Evolutionary conservation across 2,888 invertebrate species (phyloP).

Genomic region (Odontocolon sp.): DNA sequence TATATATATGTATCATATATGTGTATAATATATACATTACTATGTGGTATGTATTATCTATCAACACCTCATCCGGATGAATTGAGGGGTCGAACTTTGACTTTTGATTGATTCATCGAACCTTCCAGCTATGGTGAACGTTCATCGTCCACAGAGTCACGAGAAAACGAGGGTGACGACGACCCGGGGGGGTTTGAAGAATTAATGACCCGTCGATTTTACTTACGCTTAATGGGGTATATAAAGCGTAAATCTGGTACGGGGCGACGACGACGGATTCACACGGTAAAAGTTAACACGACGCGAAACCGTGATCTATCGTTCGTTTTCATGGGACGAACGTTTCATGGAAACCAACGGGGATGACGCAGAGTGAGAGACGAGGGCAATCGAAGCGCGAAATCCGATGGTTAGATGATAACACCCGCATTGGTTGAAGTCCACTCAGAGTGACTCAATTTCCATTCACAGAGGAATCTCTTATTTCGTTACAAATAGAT

Average conservation of each 20-base stretch:
- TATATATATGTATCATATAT: too few species aligned
- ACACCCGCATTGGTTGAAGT: too few species aligned
- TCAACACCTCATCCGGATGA: slow-evolving; percentile 18
- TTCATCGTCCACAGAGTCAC: background rate
- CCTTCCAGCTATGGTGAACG: background rate
- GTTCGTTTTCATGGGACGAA: slow-evolving; percentile 26
- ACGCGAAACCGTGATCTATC: slow-evolving; percentile 35
- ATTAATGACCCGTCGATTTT: slow-evolving; percentile 61
- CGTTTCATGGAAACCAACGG: slow-evolving; percentile 13
- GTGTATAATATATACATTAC: too few species aligned
- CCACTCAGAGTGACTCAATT: too few species aligned
- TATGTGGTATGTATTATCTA: slow-evolving; percentile 1
- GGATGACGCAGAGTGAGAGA: too few species aligned
- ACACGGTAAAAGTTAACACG: slow-evolving; percentile 37
- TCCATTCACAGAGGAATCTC: too few species aligned
- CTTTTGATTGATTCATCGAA: slow-evolving; percentile 52
- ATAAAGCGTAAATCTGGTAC: background rate
- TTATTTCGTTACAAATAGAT: too few species aligned
- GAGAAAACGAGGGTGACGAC: background rate
- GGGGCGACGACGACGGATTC: slow-evolving; percentile 24
- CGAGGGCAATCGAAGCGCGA: too few species aligned
- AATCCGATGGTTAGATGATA: too few species aligned
- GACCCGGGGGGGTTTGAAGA: slow-evolving; percentile 22
- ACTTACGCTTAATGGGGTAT: slow-evolving; percentile 47
- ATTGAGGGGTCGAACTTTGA: slow-evolving; percentile 37